These are phyloP conservation scores for Helostoma temminkii DNA, from an alignment of 2,797 vertebrate species.

Conservation along the genomic window DNA sequence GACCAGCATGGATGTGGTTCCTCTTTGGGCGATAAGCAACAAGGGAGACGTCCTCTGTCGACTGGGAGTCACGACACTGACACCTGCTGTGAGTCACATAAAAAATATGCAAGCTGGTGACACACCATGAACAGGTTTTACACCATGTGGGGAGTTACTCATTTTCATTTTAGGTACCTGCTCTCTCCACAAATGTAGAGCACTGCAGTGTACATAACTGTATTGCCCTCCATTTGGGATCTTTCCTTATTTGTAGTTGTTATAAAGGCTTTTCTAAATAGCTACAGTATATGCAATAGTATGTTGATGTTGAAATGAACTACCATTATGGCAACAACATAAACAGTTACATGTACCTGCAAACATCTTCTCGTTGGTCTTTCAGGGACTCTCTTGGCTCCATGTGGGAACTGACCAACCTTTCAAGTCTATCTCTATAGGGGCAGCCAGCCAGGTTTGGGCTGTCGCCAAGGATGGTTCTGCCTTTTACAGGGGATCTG, in stretches of 20 bases:
- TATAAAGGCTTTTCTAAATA: no score
- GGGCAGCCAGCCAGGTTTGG: slow-evolving; percentile 93
- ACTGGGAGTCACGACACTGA: slow-evolving; percentile 89
- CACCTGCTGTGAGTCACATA: slow-evolving; percentile 88
- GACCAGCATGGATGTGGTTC: slow-evolving; percentile 79
- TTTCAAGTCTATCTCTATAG: slow-evolving; percentile 93
- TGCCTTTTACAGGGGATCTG: slow-evolving; percentile 94
- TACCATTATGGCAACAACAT: no score
- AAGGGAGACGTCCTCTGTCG: slow-evolving; percentile 97
- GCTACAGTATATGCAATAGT: no score
- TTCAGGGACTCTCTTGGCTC: slow-evolving; percentile 95
- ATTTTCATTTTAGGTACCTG: not conserved
- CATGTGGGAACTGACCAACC: slow-evolving; percentile 97
- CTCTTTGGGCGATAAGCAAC: slow-evolving; percentile 96
- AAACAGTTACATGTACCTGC: no score
- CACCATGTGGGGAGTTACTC: not conserved
- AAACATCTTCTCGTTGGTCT: not conserved
- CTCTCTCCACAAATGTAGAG: not conserved
- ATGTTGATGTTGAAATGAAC: no score
- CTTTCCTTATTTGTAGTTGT: not conserved
- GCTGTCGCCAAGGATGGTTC: slow-evolving; percentile 94
- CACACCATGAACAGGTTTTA: slow-evolving; percentile 6
- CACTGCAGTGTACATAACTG: not conserved
- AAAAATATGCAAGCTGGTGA: not conserved
- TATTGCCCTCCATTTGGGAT: not conserved